Conservation (phyloP, 2,113 vertebrate species). For the Tyrannus savana region DNA sequence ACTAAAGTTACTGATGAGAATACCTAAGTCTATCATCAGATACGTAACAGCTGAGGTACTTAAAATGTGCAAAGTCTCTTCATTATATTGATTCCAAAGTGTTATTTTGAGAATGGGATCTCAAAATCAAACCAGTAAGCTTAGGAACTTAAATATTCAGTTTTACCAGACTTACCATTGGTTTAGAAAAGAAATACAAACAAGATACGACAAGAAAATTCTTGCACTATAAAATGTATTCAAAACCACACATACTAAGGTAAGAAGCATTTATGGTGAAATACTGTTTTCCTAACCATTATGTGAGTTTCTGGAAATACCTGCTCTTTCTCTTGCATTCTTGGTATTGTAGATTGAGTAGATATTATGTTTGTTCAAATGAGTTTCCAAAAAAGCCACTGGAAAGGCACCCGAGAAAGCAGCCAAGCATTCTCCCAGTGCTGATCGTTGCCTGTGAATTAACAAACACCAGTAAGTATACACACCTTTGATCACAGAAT, state of each 20-base stretch:
- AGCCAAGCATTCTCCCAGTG: slow-evolving; percentile 91
- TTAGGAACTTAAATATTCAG: rapidly evolving
- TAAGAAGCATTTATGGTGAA: not conserved
- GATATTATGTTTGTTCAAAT: slow-evolving; percentile 88
- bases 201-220: not conserved
- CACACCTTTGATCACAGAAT: not conserved
- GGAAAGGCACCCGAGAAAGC: slow-evolving; percentile 94
- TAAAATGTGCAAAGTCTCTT: not conserved
- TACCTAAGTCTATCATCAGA: not conserved
- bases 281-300: not conserved
- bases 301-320: slow-evolving; percentile 64
- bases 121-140: not conserved
- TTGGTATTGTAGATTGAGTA: slow-evolving; percentile 93
- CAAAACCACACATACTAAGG: not conserved
- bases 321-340: slow-evolving; percentile 82
- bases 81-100: not conserved
- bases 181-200: not conserved
- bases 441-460: slow-evolving; percentile 86
- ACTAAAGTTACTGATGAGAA: not conserved
- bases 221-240: not conserved
- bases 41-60: not conserved
- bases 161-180: not conserved
- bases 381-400: slow-evolving; percentile 92
- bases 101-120: not conserved
- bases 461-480: not conserved